These are phyloP conservation scores for Smutsia gigantea DNA, from an alignment of 2,797 vertebrate genomes.

Conservation along the genomic window DNA sequence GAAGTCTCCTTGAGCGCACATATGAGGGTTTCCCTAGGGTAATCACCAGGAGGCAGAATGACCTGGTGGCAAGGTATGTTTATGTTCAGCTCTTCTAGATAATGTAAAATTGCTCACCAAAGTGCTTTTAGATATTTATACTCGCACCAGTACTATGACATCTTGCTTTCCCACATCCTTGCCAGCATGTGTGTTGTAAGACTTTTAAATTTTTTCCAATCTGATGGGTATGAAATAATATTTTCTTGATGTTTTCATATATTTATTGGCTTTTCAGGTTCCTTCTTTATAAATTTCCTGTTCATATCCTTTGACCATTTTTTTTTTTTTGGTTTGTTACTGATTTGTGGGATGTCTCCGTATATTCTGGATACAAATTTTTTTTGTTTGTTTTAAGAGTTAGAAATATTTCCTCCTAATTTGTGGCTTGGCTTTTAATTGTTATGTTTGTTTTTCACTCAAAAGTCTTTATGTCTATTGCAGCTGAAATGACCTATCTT, in stretches of 20 bases:
- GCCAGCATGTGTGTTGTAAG: constrained; percentile 21
- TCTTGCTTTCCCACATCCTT: neutral
- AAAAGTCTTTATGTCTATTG: neutral
- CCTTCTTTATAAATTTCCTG: constrained; percentile 13
- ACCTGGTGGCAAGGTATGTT: neutral
- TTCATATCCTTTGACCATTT: neutral
- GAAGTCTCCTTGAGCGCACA: neutral
- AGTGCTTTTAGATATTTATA: neutral
- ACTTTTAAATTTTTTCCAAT: constrained; percentile 42
- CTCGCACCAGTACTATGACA: neutral
- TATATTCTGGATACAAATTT: neutral
- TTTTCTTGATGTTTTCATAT: constrained; percentile 50
- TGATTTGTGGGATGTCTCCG: neutral
- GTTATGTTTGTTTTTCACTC: neutral
- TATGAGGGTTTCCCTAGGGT: neutral
- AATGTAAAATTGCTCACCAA: neutral
- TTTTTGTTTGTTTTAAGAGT: neutral
- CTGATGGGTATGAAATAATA: constrained; percentile 30
- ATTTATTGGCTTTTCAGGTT: neutral
- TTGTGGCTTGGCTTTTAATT: neutral
- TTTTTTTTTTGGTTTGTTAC: neutral
- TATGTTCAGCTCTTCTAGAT: constrained; percentile 27
- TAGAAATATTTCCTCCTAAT: neutral
- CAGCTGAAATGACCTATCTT: neutral
- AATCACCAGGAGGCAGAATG: neutral